Evolutionary conservation across 2,888 invertebrate species (phyloP).

Genomic region (Dilophus febrilis): DNA sequence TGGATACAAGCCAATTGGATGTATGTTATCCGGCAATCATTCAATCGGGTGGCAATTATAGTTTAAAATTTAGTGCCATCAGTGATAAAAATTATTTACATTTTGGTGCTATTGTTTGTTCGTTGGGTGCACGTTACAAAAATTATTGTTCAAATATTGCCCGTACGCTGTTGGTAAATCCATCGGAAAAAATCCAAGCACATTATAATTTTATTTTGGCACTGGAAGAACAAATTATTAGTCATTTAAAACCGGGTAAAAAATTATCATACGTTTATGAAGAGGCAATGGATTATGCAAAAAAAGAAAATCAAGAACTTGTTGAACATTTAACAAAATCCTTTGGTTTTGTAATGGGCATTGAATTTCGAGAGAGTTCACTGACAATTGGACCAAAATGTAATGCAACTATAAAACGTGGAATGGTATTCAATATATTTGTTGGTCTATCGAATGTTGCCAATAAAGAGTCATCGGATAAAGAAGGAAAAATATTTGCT

Average conservation of each 20-base stretch:
- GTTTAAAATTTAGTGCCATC: constrained; percentile 87
- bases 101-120: constrained; percentile 92
- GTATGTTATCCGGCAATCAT: constrained; percentile 98
- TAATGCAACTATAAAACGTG: constrained; percentile 59
- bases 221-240: constrained; percentile 79
- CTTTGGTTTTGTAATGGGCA: constrained; percentile 91
- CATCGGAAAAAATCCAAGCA: constrained; percentile 57
- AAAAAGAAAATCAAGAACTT: constrained; percentile 70
- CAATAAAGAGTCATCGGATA: constrained; percentile 68
- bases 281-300: constrained; percentile 59
- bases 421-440: constrained; percentile 94
- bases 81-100: constrained; percentile 89
- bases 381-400: constrained; percentile 85
- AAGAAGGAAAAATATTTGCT: constrained; percentile 79
- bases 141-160: constrained; percentile 97
- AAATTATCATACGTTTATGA: constrained; percentile 81
- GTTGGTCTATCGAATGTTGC: constrained; percentile 75
- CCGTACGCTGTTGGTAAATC: constrained; percentile 90
- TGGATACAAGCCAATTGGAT: constrained; percentile 78
- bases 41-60: constrained; percentile 96
- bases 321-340: constrained; percentile 84
- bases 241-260: constrained; percentile 61
- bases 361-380: constrained; percentile 93
- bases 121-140: constrained; percentile 87
- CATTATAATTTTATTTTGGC: constrained; percentile 84